Evolutionary conservation across 2,888 invertebrate genomes (phyloP).

Genomic region (Agrotis ipsilon): DNA sequence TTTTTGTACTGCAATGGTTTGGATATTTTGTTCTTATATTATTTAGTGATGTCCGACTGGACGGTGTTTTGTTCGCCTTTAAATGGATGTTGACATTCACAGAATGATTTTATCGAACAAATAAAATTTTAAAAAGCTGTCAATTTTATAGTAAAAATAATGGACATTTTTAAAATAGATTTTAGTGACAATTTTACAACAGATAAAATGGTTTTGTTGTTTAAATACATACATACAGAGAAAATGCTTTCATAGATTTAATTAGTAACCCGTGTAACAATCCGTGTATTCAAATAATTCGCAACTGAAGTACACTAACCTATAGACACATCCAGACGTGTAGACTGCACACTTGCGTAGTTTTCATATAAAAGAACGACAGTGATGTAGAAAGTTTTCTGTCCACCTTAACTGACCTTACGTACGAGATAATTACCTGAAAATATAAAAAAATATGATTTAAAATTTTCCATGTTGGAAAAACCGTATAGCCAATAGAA

Average conservation of each 20-base stretch:
- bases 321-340: conserved; percentile 53
- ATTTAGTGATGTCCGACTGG: conserved; percentile 40
- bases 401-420: conserved; percentile 52
- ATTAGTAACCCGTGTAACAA: conserved; percentile 18
- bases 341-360: conserved; percentile 53
- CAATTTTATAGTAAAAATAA: conserved; percentile 10
- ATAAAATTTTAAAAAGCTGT: conserved; percentile 15
- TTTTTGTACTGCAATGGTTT: conserved; percentile 69
- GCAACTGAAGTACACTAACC: conserved; percentile 38
- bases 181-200: conserved; percentile 22
- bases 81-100: conserved; percentile 48
- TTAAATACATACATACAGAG: conserved; percentile 23
- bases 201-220: conserved; percentile 15
- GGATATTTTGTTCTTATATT: conserved; percentile 61
- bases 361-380: conserved; percentile 64
- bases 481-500: no score
- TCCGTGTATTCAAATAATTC: conserved; percentile 36
- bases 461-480: no score
- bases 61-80: conserved; percentile 53
- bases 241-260: conserved; percentile 17
- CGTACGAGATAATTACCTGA: conserved; percentile 59
- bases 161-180: background rate
- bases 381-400: conserved; percentile 64
- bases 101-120: conserved; percentile 13
- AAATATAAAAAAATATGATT: conserved; percentile 23